Evolutionary conservation across 2,888 invertebrate species (phyloP), one percentile per base, ranked within the genome.

Genomic region (Lamellibrachia columna): DNA sequence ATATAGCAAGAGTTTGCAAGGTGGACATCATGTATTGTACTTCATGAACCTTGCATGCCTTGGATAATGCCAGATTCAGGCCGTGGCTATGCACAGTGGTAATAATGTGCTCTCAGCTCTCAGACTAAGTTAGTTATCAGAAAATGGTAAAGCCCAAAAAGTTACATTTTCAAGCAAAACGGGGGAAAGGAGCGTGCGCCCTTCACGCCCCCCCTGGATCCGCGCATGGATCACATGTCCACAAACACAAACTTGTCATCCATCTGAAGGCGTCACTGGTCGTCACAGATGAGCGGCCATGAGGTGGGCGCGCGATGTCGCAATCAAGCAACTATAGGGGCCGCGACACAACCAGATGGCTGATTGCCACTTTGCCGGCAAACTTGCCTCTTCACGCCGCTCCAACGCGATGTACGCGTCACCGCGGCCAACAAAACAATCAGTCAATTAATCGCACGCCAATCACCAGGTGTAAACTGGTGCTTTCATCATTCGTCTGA

Each of bases 401-500:
- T 22, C n/a, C 75, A 22, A 11, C 75, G 75, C 22, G 75, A 75
- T 55, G 75, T 75, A 15, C 75, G 22, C 22, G 75, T 55, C 55
- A 55, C 75, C 4, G 75, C 75, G 22, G 22, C 75, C 75, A 75
- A 75, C 75, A 75, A 75, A 75, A 75, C 75, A 75, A 75, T 75
- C 75, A 75, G 75, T n/a, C 75, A 75, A 75, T 75, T 75, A 75
- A 75, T 75, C 75, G 75, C 75, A 11, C 15, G 75, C 22, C 75
- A 75, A 75, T 75, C 75, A 75, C 75, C 75, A 75, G 75, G 75
- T 75, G 22, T 75, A 75, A 75, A 6, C 75, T 75, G n/a, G 22
- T 75, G 75, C 75, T 75, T 75, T 75, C 75, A 75, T 75, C 75
- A 75, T 75, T 75, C 75, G 75, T 75, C n/a, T 75, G 75, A 75